phyloP scores from a whole-genome alignment of 2,888 invertebrate species.

The Trypoxylon attenuatum region DNA sequence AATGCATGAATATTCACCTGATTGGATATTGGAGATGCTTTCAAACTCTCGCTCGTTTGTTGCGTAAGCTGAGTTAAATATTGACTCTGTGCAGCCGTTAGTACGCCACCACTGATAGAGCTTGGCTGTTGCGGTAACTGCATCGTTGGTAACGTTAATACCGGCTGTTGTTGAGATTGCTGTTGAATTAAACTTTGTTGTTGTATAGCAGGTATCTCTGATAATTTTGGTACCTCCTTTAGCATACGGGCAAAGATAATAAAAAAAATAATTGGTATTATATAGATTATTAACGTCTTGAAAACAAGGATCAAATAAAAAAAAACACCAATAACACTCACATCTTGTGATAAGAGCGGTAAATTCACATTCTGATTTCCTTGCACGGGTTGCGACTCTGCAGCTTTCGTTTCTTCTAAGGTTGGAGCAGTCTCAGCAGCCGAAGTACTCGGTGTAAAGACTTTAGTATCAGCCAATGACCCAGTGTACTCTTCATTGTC shows the following conservation, averaged over 20 bases:
- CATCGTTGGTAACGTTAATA: constrained; percentile 65
- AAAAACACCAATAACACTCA: constrained; percentile 22
- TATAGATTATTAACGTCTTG: constrained; percentile 6
- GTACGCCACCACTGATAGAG: constrained; percentile 68
- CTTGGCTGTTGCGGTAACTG: constrained; percentile 73
- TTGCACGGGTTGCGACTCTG: constrained; percentile 59
- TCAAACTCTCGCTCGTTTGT: constrained; percentile 77
- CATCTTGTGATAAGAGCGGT: constrained; percentile 61
- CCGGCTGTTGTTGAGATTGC: constrained; percentile 67
- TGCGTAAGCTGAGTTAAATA: constrained; percentile 79
- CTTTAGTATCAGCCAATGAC: constrained; percentile 94
- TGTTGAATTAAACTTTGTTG: constrained; percentile 75
- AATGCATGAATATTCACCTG: constrained; percentile 58
- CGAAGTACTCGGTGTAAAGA: constrained; percentile 85
- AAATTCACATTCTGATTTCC: constrained; percentile 58
- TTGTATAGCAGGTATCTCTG: constrained; percentile 68
- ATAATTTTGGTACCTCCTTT: constrained; percentile 64
- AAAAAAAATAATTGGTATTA: too few relatives aligned
- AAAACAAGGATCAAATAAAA: constrained; percentile 9
- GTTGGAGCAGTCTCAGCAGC: constrained; percentile 59
- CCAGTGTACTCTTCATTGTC: constrained; percentile 94
- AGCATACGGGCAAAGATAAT: too few relatives aligned
- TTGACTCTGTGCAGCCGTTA: constrained; percentile 79
- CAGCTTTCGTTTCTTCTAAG: constrained; percentile 55
- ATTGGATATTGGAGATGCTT: constrained; percentile 71